Evolutionary conservation across 2,888 invertebrate species (phyloP), one percentile per base, ranked within the genome.

Genomic region (Crossocerus cetratus): DNA sequence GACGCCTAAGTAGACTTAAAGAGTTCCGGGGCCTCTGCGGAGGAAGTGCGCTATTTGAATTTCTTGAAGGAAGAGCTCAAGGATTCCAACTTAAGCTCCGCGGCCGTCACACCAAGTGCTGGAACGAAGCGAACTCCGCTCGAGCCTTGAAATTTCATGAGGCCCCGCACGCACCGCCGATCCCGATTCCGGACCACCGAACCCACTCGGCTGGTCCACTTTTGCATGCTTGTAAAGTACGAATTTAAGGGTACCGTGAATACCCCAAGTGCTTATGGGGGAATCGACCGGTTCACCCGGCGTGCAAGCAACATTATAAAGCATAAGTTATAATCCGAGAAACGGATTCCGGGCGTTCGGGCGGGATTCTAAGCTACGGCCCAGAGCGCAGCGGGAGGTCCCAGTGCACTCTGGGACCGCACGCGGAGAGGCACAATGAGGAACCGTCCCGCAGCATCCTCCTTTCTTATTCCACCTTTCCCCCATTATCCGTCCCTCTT

Each of bases 391-490:
- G 82, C 86, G 74, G 86, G 87, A 83, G 86, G 83, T 87, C 84
- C 72, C 70, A 73, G 72, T 77, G 77, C 67, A 64, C 70, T 69
- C 75, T 75, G 59, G 72, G 87, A 86, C 86, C 86, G 83, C 87
- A 87, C 86, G 84, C 83, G 80, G 84, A 58, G 83, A 79, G 74
- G 65, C 69, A 84, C 85, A 86, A 86, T 86, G 82, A 84, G 74
- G 69, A 74, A 66, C 66, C 72, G 32, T 59, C 42, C n/a, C 49
- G 45, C 54, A 44, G 58, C 53, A 54, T 65, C 72, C 21, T 72
- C 72, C 73, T 73, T 16, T 14, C 59, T 58, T 74, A 32, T 32
- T 32, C 32, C 32, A 32, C 63, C 62, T 56, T 73, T 73, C 66
- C 69, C 62, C 63, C 75, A 67, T 77, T 76, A 71, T 71, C 65